Percentiles rank a stretch among this genome's conserved stretches.
Conservation (phyloP, 2,888 invertebrate species). For the Nomada lathburiana region DNA sequence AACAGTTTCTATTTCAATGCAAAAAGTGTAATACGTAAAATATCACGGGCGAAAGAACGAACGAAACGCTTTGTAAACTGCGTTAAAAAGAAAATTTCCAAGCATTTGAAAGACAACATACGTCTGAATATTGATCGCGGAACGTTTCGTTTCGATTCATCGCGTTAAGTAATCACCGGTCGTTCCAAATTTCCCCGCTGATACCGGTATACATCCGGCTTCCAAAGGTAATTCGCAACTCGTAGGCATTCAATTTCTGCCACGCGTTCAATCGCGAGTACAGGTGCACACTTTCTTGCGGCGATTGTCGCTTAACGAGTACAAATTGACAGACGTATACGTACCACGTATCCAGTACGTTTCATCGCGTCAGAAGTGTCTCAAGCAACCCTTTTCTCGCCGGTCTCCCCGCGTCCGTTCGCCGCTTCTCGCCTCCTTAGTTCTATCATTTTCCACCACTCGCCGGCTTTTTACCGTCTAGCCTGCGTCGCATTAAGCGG, state of each 20-base stretch:
- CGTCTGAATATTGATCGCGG: no score
- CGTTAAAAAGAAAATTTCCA: no score
- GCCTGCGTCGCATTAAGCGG: conserved; percentile 51
- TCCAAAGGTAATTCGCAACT: background rate
- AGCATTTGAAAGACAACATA: no score
- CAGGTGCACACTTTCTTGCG: conserved; percentile 1
- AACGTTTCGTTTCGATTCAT: background rate
- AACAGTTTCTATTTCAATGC: no score
- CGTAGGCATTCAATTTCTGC: background rate
- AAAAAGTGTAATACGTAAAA: no score
- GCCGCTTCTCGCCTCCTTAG: conserved; percentile 23
- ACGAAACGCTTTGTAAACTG: no score
- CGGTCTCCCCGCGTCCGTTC: background rate
- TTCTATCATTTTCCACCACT: conserved; percentile 42
- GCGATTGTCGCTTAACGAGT: conserved; percentile 1
- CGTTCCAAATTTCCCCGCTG: background rate
- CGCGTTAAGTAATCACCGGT: background rate
- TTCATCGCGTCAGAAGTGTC: conserved; percentile 15
- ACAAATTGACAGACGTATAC: background rate
- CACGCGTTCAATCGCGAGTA: background rate
- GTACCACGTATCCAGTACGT: background rate
- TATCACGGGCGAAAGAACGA: no score
- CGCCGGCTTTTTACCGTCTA: conserved; percentile 43
- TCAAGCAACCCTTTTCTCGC: background rate
- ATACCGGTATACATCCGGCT: background rate